Conservation (phyloP, 1,140 invertebrate genomes). For the Medauroidea extradentata region DNA sequence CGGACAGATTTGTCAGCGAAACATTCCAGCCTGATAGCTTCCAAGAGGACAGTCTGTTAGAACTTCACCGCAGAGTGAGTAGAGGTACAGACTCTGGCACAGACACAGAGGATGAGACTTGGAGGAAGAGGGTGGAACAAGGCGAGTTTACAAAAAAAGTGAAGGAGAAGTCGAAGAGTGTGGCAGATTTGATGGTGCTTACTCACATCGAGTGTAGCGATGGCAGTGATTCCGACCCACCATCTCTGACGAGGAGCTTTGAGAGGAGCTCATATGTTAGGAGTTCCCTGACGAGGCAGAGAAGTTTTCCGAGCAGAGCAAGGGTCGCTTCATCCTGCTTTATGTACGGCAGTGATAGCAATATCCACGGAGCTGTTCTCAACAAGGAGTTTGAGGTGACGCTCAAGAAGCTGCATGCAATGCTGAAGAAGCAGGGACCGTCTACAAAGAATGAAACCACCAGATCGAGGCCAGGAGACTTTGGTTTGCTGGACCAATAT, state of each 20-base stretch:
- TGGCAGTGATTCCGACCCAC: constrained; percentile 47
- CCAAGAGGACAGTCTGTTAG: constrained; percentile 6
- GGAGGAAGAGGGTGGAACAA: constrained; percentile 56
- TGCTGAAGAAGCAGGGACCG: constrained; percentile 8
- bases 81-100: constrained; percentile 9
- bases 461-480: constrained; percentile 28
- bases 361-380: constrained; percentile 46
- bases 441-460: constrained; percentile 26
- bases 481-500: no score
- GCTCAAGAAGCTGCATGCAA: constrained; percentile 46
- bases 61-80: not conserved
- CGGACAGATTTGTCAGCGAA: not conserved
- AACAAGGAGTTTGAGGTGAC: constrained; percentile 53
- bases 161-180: constrained; percentile 64
- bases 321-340: constrained; percentile 24
- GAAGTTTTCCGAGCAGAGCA: not conserved
- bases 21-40: constrained; percentile 6
- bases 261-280: constrained; percentile 1
- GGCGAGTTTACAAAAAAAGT: constrained; percentile 65
- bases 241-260: constrained; percentile 8
- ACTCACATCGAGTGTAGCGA: constrained; percentile 64
- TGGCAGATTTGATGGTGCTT: constrained; percentile 68
- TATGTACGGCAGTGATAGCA: constrained; percentile 52
- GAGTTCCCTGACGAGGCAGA: constrained; percentile 5
- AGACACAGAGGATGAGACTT: constrained; percentile 57